Evolutionary conservation across 1,140 invertebrate genomes (phyloP).

Genomic region (Hestina assimilis): DNA sequence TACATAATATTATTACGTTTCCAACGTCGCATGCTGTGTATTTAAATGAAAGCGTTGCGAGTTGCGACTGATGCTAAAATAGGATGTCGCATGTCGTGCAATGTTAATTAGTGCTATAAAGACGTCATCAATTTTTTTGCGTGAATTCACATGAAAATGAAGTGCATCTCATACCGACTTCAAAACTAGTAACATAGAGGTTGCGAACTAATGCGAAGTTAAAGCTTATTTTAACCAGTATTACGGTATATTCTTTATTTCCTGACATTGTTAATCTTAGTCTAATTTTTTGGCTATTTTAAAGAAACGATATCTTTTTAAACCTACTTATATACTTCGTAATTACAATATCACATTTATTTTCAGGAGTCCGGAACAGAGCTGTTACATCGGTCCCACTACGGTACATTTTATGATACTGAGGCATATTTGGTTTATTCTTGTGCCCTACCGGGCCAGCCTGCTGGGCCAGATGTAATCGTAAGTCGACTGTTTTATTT

Average conservation of each 20-base stretch:
- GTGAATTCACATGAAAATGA: constrained; percentile 6
- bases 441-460: constrained; percentile 83
- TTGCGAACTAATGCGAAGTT: no score
- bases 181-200: not conserved
- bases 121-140: constrained; percentile 11
- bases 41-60: not conserved
- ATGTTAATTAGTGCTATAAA: not conserved
- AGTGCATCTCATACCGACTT: no score
- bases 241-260: no score
- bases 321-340: no score
- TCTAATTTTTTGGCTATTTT: no score
- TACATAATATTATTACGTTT: not conserved
- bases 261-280: no score
- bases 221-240: no score
- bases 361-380: constrained; percentile 87
- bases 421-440: constrained; percentile 93
- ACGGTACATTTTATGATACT: constrained; percentile 91
- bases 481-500: constrained; percentile 72
- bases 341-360: constrained; percentile 7
- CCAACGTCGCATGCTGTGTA: not conserved
- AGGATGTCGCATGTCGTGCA: not conserved
- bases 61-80: no score
- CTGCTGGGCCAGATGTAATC: constrained; percentile 82
- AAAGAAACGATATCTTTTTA: no score
- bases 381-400: constrained; percentile 86